Base-by-base conservation (phyloP, 2,888 invertebrate species). In the Osedax frankpressi region DNA sequence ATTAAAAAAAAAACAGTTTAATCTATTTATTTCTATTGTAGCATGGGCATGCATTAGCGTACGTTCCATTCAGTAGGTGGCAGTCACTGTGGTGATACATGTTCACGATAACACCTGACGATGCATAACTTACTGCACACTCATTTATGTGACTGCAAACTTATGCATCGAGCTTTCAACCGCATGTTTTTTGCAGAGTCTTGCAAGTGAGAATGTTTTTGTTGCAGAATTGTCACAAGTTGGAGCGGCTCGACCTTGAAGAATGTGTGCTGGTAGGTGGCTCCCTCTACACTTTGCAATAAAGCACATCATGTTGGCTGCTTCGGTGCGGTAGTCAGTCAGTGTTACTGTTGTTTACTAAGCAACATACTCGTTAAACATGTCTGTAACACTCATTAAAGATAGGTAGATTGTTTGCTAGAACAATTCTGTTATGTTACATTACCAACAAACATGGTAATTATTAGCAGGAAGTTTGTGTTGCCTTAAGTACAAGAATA, bases 191-290 rank as follows among this genome's bases (percentile, higher is more conserved):
- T 24, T 74, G 14, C 29, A 29, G 30, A 28, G 11, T 27, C 14
- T 72, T 60, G 27, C 30, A 68, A 72, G 59, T 74, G 27, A 59
- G 1, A 29, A 25, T 26, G 73, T 74, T 73, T 75, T 62, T 78
- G 76, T 87, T 87, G 26, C 84, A 94, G 92, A 94, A 91, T 83
- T 97, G 97, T 87, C 90, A 92, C 82, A 88, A 92, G 82, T 86
- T 98, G 80, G 95, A 96, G 83, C 90, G 94, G 81, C 94, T 98
- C 93, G 98, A 98, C 85, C 87, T 98, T 78, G 98, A 98, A 84
- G 98, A 98, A 86, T 98, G 98, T 84, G 90, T 92, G 77, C 89
- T 94, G 77, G 84, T 84, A 79, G 77, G 79, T 75, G 28, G 25
- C 25, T 24, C n/a, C 24, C 30, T 30, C 24, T 24, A 28, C 28